Evolutionary conservation across 2,888 invertebrate genomes (phyloP), one percentile per base, ranked within the genome.

Genomic region (Heliconius hortense): DNA sequence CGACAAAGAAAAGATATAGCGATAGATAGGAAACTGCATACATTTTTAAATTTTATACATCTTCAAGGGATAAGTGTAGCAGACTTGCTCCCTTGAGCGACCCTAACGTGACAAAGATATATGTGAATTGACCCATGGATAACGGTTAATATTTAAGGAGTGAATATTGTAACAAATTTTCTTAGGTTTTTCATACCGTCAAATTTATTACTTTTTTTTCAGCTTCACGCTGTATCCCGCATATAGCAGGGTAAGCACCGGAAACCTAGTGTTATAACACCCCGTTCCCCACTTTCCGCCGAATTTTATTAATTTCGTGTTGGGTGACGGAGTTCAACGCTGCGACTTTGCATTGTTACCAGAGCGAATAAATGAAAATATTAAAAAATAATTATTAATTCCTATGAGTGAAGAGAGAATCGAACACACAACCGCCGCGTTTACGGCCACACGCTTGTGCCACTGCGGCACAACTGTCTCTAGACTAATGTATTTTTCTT

Each of bases 71-170:
- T 39, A 39, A 39, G 24, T 66, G 24, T 15, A 35, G 7, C 11
- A 39, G n/a, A 24, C 24, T 39, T 39, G 13, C n/a, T 39, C 35
- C 39, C 66, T 66, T 1, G 15, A 66, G 63, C 1, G 0, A 24
- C 66, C 18, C 24, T 66, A 43, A 39, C 64, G 64, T n/a, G 39
- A 66, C 64, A 39, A 39, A 66, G 35, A 66, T 66, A 39, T 66
- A 66, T 66, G 66, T 26, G 66, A 39, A 24, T 66, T 66, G 66
- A 66, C 66, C 66, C 66, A 66, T 43, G 43, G 18, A 15, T 39
- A 39, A 66, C 7, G 39, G 18, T 66, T 15, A 43, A 66, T 66
- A 39, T 39, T 39, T 66, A 13, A 39, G 39, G 24, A 66, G 15
- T 4, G 2, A 39, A 43, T 64, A 64, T 39, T 64, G 4, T 39